These are phyloP conservation scores for Drosophila histrio DNA, from an alignment of 2,888 invertebrate genomes.

Conservation along the genomic window DNA sequence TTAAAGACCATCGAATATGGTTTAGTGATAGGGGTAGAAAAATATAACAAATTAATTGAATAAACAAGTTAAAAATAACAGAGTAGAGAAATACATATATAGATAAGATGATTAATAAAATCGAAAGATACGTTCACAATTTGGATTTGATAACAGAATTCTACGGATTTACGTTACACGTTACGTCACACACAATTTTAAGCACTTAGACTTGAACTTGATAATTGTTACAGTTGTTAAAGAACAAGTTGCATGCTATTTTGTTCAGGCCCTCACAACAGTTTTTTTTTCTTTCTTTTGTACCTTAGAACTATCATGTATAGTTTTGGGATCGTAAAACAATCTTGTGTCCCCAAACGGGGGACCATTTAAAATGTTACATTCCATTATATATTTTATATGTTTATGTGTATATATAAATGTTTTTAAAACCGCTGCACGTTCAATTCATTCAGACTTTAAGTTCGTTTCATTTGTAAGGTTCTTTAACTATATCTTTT, in stretches of 20 bases:
- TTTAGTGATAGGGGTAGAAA: conserved; percentile 32
- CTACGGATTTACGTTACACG: conserved; percentile 28
- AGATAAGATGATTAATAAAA: conserved; percentile 60
- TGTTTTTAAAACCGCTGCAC: conserved; percentile 75
- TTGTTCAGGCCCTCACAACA: conserved; percentile 40
- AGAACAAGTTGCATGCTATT: conserved; percentile 8
- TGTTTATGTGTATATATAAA: conserved; percentile 44
- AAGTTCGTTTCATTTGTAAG: conserved; percentile 76
- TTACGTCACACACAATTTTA: conserved; percentile 22
- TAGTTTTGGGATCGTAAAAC: conserved; percentile 28
- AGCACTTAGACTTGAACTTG: conserved; percentile 34
- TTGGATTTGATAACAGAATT: conserved; percentile 43
- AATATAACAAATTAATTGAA: conserved; percentile 54
- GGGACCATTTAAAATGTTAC: conserved; percentile 50
- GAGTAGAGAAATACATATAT: conserved; percentile 15
- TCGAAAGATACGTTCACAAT: conserved; percentile 39
- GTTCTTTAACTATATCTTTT: conserved; percentile 48
- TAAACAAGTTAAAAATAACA: conserved; percentile 18
- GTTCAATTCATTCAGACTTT: conserved; percentile 77
- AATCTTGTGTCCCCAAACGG: conserved; percentile 15
- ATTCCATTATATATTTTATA: conserved; percentile 23
- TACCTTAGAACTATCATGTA: conserved; percentile 58
- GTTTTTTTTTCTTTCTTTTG: neutral
- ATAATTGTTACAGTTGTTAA: conserved; percentile 27
- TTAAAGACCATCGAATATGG: conserved; percentile 39